phyloP scores from a whole-genome alignment of 2,797 vertebrate genomes.

The Enteromius viviparus region DNA sequence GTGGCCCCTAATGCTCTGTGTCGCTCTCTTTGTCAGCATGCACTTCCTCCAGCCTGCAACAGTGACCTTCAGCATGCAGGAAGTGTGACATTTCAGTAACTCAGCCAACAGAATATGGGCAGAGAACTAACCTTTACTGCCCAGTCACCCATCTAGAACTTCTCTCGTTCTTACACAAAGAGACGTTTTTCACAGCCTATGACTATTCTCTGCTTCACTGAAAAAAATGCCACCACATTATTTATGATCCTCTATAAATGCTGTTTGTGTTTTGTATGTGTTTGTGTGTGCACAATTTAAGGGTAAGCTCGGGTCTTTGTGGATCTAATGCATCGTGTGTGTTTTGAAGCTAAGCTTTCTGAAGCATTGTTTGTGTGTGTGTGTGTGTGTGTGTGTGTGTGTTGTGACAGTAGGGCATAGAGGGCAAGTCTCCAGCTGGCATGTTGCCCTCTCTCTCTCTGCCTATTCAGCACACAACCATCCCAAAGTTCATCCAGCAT shows the following conservation, averaged over 20 bases:
- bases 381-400: not conserved
- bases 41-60: slow-evolving; percentile 62
- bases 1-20: slow-evolving; percentile 46
- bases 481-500: slow-evolving; percentile 43
- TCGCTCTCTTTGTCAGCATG: slow-evolving; percentile 52
- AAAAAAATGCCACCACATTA: slow-evolving; percentile 46
- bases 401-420: slow-evolving; percentile 69
- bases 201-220: slow-evolving; percentile 48
- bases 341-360: slow-evolving; percentile 15
- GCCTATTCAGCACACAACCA: slow-evolving; percentile 75
- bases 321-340: not conserved
- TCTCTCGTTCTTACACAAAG: slow-evolving; percentile 53
- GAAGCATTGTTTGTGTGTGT: not conserved
- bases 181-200: slow-evolving; percentile 44
- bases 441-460: slow-evolving; percentile 66
- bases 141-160: slow-evolving; percentile 66
- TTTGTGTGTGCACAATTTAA: not conserved
- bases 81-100: slow-evolving; percentile 75
- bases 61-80: slow-evolving; percentile 72
- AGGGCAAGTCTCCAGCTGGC: slow-evolving; percentile 73
- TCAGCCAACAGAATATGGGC: slow-evolving; percentile 71
- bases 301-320: slow-evolving; percentile 27
- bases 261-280: slow-evolving; percentile 21
- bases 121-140: slow-evolving; percentile 76
- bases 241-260: slow-evolving; percentile 37